phyloP scores from a whole-genome alignment of 1,140 invertebrate genomes.

The Cherax quadricarinatus region DNA sequence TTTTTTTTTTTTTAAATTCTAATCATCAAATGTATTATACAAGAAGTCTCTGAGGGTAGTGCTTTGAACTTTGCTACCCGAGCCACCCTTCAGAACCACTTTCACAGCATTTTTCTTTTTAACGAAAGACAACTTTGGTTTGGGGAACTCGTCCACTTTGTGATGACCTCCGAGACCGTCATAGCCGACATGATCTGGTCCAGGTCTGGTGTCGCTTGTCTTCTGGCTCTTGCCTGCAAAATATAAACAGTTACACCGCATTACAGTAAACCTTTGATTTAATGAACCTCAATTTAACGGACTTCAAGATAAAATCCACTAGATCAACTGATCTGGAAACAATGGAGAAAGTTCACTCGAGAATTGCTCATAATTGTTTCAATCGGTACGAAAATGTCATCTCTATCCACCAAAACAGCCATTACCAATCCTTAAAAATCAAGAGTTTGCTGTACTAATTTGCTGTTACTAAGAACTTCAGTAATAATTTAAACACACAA shows the following conservation, averaged over 20 bases:
- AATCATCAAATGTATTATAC: constrained; percentile 51
- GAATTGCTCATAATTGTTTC: too few relatives aligned
- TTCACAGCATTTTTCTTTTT: background rate
- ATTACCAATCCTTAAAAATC: too few relatives aligned
- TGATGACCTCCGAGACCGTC: constrained; percentile 50
- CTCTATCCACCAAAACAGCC: too few relatives aligned
- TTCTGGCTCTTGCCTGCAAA: background rate
- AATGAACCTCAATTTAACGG: too few relatives aligned
- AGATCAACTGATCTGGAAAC: too few relatives aligned
- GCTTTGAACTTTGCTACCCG: background rate
- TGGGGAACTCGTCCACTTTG: constrained; percentile 37
- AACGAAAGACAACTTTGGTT: background rate
- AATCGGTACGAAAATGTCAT: too few relatives aligned
- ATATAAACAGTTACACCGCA: background rate
- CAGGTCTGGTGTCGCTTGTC: background rate
- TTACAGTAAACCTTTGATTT: too few relatives aligned
- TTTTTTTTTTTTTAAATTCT: background rate
- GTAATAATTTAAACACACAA: too few relatives aligned
- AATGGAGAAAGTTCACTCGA: too few relatives aligned
- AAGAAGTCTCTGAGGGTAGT: constrained; percentile 28
- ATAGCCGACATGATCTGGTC: background rate
- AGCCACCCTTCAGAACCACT: background rate
- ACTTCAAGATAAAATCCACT: too few relatives aligned
- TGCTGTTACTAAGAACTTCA: too few relatives aligned
- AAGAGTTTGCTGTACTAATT: too few relatives aligned